Percentiles rank a stretch among this genome's conserved stretches.
phyloP scores from a whole-genome alignment of 92 coral and sea anemone genomes.

The Parazoanthus darwini region DNA sequence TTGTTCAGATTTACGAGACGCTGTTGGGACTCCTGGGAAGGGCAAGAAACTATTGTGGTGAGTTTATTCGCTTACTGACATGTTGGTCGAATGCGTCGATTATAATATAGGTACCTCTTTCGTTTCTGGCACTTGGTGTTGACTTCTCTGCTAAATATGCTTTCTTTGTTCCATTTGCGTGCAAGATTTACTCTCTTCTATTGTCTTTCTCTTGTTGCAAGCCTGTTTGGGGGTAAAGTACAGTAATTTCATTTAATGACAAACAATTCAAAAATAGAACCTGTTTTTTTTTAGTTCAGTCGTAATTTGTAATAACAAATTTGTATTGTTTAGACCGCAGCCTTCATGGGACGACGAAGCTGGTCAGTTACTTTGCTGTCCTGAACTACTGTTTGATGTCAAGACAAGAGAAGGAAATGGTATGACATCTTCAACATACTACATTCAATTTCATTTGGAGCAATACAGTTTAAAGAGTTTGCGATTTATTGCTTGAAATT shows the following conservation, averaged over 20 bases:
- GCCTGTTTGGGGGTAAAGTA: too few relatives aligned
- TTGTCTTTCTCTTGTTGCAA: too few relatives aligned
- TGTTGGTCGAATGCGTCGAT: too few relatives aligned
- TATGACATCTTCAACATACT: conserved; percentile 12
- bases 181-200: too few relatives aligned
- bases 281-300: too few relatives aligned
- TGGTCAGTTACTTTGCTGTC: conserved; percentile 94
- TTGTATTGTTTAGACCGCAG: conserved; percentile 78
- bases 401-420: conserved; percentile 93
- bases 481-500: too few relatives aligned
- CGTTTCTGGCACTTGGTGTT: too few relatives aligned
- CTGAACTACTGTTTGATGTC: conserved; percentile 95
- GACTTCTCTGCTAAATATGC: too few relatives aligned
- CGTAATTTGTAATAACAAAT: neutral
- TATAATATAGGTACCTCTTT: too few relatives aligned
- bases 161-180: too few relatives aligned
- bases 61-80: conserved; percentile 8
- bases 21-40: conserved; percentile 74
- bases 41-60: conserved; percentile 90
- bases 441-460: neutral
- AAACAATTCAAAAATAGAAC: too few relatives aligned
- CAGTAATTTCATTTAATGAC: too few relatives aligned
- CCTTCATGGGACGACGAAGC: conserved; percentile 92
- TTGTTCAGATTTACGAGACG: conserved; percentile 75
- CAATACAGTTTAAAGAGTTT: neutral